Base-by-base conservation (phyloP, 64 coral and sea anemone genomes). In the Montipora foliosa region DNA sequence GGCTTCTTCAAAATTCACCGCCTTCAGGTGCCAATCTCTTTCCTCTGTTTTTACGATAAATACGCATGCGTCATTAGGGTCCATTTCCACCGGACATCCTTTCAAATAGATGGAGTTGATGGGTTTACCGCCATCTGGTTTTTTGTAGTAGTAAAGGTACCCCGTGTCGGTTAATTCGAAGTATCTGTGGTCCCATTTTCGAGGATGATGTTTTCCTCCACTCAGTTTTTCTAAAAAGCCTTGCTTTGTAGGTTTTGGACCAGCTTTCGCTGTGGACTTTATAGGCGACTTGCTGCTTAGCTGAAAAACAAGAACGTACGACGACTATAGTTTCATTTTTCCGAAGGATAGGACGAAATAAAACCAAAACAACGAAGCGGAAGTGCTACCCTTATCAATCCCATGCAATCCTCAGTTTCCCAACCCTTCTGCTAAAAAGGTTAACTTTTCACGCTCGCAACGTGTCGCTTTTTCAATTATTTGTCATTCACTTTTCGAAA, bases 141-240 rank as follows among this genome's bases (percentile, higher is more conserved):
- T 99, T 8, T 86, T 86, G 74, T 92, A 99, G 50, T 99, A 99
- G 67, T 96, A 76, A 5, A 99, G 85, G 79, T 99, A 87, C 1
- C 97, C 97, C 0, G 91, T 77, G 12, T 94, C 95, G 15, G 92
- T 59, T 8, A 99, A 84, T 72, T 99, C 97, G 84, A 99, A 99
- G 78, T 99, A 96, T 74, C 97, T 83, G 21, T 91, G 81, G 88
- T 99, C 97, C 97, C 97, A 99, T 67, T 99, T 99, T 12, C 84
- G 91, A 16, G 92, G 13, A 44, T 94, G 79, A 76, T 99, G 97
- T 92, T 94, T 99, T 1, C 97, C 97, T 12, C 97, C 97, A 66
- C 97, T 99, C 14, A 99, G 75, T 53, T 99, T 99, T 3, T 92
- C 91, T 5, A 99, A 67, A 60, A 88, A 94, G 8, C 97, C 97